These are phyloP conservation scores for Drosophila micromelanica DNA, from an alignment of 1,140 invertebrate genomes.

Conservation along the genomic window DNA sequence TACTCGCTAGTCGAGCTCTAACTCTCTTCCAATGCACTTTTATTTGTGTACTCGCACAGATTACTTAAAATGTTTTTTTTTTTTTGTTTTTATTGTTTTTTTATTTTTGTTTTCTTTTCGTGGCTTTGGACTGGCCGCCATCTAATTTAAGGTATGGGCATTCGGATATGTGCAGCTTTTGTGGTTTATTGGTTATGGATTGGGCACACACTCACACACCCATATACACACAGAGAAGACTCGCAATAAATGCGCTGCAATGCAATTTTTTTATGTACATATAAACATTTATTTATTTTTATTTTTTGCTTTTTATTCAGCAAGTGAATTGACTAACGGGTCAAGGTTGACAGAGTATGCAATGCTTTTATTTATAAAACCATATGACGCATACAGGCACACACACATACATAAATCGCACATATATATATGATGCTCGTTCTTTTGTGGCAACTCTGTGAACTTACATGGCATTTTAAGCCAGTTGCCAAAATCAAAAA, in stretches of 20 bases:
- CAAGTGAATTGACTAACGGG: conserved; percentile 54
- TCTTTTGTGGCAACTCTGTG: conserved; percentile 24
- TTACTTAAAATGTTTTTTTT: conserved; percentile 17
- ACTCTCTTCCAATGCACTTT: not conserved
- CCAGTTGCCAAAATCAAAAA: conserved; percentile 52
- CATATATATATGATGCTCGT: conserved; percentile 9
- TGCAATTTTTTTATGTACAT: conserved; percentile 59
- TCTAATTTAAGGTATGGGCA: conserved; percentile 46
- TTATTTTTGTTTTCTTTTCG: not conserved
- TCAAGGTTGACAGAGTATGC: conserved; percentile 77
- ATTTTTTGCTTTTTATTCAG: conserved; percentile 35
- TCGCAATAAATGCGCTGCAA: conserved; percentile 53
- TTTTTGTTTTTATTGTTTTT: not conserved
- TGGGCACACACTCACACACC: conserved; percentile 9
- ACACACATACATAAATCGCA: conserved; percentile 1
- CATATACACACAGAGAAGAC: conserved; percentile 9
- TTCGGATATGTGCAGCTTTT: conserved; percentile 42
- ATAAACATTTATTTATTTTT: conserved; percentile 26
- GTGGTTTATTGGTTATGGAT: conserved; percentile 62
- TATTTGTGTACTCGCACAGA: conserved; percentile 16
- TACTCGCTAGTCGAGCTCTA: not conserved
- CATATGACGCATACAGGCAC: conserved; percentile 26
- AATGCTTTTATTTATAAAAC: conserved; percentile 70
- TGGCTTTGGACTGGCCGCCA: conserved; percentile 9
- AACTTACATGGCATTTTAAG: conserved; percentile 50